These are phyloP conservation scores for Anhinga rufa DNA, from an alignment of 2,113 vertebrate genomes.

Conservation along the genomic window DNA sequence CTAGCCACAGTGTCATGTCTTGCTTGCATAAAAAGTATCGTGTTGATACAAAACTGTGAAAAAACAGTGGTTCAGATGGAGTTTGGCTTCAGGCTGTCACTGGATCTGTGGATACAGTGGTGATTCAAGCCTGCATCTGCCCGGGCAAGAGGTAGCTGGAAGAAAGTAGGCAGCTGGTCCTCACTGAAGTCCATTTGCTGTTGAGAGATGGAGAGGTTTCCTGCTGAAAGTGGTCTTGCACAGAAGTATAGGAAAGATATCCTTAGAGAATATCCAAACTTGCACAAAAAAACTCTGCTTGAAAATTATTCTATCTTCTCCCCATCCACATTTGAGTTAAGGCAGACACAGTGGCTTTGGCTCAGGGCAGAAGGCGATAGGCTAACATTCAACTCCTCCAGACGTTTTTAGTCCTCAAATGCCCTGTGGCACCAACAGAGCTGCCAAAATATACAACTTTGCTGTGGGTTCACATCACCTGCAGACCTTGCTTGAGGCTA, in stretches of 20 bases:
- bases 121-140: neutral
- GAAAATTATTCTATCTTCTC: neutral
- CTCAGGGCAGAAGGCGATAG: neutral
- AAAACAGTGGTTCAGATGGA: neutral
- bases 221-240: neutral
- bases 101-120: neutral
- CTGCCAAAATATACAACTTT: fast-evolving
- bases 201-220: neutral
- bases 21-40: neutral
- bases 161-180: neutral
- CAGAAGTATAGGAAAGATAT: neutral
- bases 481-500: neutral
- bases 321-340: neutral
- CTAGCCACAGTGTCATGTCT: neutral
- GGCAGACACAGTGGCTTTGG: neutral
- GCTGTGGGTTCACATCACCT: fast-evolving
- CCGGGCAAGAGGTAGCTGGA: neutral
- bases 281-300: neutral
- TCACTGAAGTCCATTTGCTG: neutral
- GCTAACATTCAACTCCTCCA: neutral
- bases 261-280: neutral
- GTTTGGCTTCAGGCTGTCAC: neutral
- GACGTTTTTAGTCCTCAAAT: neutral
- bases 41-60: neutral
- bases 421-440: fast-evolving